Conservation (phyloP, 2,888 invertebrate genomes). For the Agrilus biguttatus region DNA sequence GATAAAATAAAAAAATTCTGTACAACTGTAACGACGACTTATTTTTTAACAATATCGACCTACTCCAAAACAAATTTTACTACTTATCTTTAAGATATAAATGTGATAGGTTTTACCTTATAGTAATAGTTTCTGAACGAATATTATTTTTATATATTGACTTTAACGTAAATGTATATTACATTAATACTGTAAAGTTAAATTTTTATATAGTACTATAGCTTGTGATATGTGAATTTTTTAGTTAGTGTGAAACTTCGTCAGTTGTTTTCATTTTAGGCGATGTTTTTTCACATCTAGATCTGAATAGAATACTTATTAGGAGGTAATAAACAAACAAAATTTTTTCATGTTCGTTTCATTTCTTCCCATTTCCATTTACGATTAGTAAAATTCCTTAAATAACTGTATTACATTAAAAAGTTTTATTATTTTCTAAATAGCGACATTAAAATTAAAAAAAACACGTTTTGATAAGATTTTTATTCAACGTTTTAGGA, state of each 20-base stretch:
- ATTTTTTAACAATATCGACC: too few species aligned
- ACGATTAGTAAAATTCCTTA: too few species aligned
- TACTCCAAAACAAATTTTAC: constrained; percentile 9
- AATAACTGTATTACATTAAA: too few species aligned
- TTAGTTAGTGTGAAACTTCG: constrained; percentile 10
- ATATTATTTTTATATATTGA: constrained; percentile 15
- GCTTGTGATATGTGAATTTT: constrained; percentile 11
- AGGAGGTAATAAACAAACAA: constrained; percentile 7
- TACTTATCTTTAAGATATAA: constrained; percentile 14
- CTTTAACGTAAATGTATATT: constrained; percentile 10
- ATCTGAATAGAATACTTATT: constrained; percentile 12
- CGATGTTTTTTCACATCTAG: constrained; percentile 9
- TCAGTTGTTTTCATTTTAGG: constrained; percentile 8
- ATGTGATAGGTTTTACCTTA: constrained; percentile 12
- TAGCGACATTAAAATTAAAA: too few species aligned
- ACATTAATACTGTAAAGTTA: constrained; percentile 11
- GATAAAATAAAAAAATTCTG: background rate
- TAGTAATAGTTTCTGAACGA: constrained; percentile 12
- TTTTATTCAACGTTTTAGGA: too few species aligned
- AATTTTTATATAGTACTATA: constrained; percentile 12
- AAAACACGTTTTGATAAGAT: too few species aligned
- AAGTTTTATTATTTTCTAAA: too few species aligned
- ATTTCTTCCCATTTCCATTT: too few species aligned
- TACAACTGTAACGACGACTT: background rate
- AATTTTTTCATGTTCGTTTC: background rate